Percentiles rank a stretch among this genome's conserved stretches.
Conservation (phyloP, 2,888 invertebrate genomes). For the Kryphioiulus occultus region DNA sequence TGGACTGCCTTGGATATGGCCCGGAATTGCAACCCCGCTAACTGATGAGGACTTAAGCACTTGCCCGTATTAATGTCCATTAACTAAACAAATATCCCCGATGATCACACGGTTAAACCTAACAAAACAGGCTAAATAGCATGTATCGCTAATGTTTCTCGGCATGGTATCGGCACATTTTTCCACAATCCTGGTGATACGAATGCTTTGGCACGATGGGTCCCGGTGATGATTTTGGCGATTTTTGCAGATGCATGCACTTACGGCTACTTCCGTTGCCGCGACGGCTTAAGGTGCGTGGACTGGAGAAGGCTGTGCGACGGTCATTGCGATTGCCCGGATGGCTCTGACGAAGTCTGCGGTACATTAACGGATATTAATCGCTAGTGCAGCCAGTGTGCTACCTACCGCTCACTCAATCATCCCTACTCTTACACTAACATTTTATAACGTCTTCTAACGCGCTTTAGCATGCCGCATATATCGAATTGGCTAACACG, state of each 20-base stretch:
- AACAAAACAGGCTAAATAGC: no score
- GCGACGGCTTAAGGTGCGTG: constrained; percentile 20
- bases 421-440: neutral
- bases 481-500: neutral
- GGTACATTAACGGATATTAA: constrained; percentile 41
- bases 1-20: no score
- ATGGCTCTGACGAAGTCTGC: constrained; percentile 69
- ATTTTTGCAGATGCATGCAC: constrained; percentile 49
- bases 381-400: neutral
- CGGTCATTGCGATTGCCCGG: constrained; percentile 69
- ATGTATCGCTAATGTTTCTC: neutral
- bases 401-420: neutral
- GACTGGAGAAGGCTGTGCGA: constrained; percentile 66
- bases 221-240: neutral
- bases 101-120: no score
- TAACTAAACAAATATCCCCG: no score
- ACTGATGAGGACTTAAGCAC: no score
- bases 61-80: no score
- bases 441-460: neutral
- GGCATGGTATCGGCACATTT: neutral
- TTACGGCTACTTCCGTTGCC: constrained; percentile 2
- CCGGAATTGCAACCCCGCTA: no score
- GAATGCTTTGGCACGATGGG: neutral
- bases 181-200: no score
- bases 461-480: neutral